Percentiles rank a stretch among this genome's conserved stretches.
phyloP scores from a whole-genome alignment of 2,888 invertebrate species.

The Ophioninae sp. region DNA sequence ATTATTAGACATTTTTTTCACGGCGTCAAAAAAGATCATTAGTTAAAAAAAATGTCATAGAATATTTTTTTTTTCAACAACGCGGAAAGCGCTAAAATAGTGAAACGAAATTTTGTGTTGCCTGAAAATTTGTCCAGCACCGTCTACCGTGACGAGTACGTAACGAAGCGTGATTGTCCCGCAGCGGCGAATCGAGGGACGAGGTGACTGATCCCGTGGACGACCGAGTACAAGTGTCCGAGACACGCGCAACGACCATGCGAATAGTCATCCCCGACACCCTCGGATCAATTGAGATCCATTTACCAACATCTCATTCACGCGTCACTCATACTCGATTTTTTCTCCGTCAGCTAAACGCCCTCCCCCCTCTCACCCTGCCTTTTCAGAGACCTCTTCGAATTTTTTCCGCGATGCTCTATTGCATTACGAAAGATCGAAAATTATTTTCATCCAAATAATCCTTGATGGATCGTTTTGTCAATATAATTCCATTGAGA shows the following conservation, averaged over 20 bases:
- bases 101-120: background rate
- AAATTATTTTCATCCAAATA: background rate
- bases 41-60: background rate
- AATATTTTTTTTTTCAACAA: background rate
- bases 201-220: constrained; percentile 48
- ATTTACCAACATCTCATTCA: constrained; percentile 42
- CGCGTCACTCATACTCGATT: background rate
- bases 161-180: constrained; percentile 33
- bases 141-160: background rate
- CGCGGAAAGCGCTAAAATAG: background rate
- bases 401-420: background rate
- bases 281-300: constrained; percentile 53
- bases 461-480: background rate
- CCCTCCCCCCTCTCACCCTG: background rate
- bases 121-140: constrained; percentile 19
- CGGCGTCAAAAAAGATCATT: background rate
- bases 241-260: constrained; percentile 20
- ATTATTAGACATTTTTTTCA: background rate
- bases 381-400: too few species aligned
- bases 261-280: constrained; percentile 48
- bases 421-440: background rate
- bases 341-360: background rate
- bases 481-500: background rate
- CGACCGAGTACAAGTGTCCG: constrained; percentile 10
- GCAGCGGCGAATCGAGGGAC: constrained; percentile 37